Percentiles rank a stretch among this genome's conserved stretches.
These are phyloP conservation scores for Forbesichthys papilliferus DNA, from an alignment of 2,113 vertebrate species.

Conservation along the genomic window DNA sequence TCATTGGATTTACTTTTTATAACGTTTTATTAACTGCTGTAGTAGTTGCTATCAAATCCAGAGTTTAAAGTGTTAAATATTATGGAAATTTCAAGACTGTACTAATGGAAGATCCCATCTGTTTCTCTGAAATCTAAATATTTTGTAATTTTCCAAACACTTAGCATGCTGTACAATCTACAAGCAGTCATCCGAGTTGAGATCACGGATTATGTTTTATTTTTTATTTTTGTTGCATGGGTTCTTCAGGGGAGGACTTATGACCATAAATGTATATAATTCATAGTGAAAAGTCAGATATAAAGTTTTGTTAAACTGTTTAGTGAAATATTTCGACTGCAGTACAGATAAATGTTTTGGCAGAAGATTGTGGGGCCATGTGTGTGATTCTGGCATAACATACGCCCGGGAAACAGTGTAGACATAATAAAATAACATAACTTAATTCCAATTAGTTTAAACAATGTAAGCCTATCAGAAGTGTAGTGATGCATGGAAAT, in stretches of 20 bases:
- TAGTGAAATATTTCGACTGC: not conserved
- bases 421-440: no score
- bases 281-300: not conserved
- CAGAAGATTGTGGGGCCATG: no score
- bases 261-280: not conserved
- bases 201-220: not conserved
- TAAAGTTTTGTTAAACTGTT: not conserved
- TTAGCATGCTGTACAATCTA: not conserved
- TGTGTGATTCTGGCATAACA: no score
- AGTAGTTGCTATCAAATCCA: not conserved
- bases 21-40: not conserved
- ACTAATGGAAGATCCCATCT: not conserved
- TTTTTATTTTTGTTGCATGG: not conserved
- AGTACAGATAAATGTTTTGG: no score
- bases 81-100: not conserved
- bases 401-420: no score
- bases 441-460: no score
- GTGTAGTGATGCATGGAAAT: no score
- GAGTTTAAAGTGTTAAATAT: constrained; percentile 36
- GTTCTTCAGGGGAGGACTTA: no score
- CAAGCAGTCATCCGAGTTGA: not conserved
- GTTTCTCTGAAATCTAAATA: constrained; percentile 46
- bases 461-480: no score
- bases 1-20: not conserved
- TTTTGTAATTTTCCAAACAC: constrained; percentile 42